phyloP scores from a whole-genome alignment of 2,888 invertebrate genomes.

The Steromphala cineraria region DNA sequence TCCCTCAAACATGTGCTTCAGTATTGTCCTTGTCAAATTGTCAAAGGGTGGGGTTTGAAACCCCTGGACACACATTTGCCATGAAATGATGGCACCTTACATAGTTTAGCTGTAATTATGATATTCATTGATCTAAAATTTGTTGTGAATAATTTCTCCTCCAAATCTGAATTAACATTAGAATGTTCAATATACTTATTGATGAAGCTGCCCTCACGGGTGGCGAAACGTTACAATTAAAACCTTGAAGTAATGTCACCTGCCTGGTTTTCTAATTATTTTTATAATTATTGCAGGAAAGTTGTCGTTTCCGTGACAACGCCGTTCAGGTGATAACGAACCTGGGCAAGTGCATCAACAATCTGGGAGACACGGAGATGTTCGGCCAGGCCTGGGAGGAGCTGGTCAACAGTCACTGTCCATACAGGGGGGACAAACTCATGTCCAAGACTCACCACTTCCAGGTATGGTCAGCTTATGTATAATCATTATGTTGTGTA shows the following conservation, averaged over 20 bases:
- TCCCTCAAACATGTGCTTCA: too few relatives aligned
- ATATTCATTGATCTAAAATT: too few relatives aligned
- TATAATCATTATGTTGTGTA: too few relatives aligned
- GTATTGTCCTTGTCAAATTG: too few relatives aligned
- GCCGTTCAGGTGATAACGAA: conserved; percentile 69
- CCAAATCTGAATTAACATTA: not conserved
- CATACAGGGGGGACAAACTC: conserved; percentile 65
- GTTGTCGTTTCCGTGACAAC: conserved; percentile 73
- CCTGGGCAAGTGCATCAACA: conserved; percentile 70
- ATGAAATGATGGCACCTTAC: too few relatives aligned
- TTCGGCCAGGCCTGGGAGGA: conserved; percentile 64
- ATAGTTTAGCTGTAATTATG: too few relatives aligned
- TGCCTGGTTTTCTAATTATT: too few relatives aligned
- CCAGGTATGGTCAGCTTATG: conserved; percentile 52
- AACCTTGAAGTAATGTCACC: too few relatives aligned
- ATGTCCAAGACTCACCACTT: conserved; percentile 71
- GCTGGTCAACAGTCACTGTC: conserved; percentile 67
- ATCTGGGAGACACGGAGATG: conserved; percentile 61
- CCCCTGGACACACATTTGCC: too few relatives aligned
- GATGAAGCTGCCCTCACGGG: too few relatives aligned
- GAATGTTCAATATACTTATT: conserved; percentile 7
- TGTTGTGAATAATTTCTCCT: not conserved
- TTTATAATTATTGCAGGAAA: conserved; percentile 70
- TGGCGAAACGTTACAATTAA: too few relatives aligned
- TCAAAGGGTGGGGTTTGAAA: too few relatives aligned